Evolutionary conservation across 2,797 vertebrate genomes (phyloP), one percentile per base, ranked within the genome.

Genomic region (Sebastes itinus): DNA sequence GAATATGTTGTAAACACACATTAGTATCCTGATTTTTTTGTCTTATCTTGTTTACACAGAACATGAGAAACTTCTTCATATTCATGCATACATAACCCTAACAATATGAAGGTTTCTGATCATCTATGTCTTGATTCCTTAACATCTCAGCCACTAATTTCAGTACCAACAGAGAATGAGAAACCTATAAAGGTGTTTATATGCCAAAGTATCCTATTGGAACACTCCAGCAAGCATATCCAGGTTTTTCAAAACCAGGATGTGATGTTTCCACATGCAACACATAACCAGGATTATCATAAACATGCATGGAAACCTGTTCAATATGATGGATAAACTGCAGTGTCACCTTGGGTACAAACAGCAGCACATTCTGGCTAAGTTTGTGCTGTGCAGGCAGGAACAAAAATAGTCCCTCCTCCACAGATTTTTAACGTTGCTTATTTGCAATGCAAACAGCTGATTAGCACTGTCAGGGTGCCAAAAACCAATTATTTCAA

Each of bases 371-470:
- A 20, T 59, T 46, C 11, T 22, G 18, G 18, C 46, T 20, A 10
- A 0, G 5, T 4, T 58, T 75, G 12, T 66, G 30, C 66, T 68
- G 49, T 61, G 49, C 30, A 71, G 10, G 3, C 22, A 56, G 46
- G 46, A 49, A 49, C 16, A 64, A 78, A 25, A 56, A 55, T 6
- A 7, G 23, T 63, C 23, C 54, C 23, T 0, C 14, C 25, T 79
- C 10, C 18, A 77, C 30, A 68, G 16, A 10, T 33, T 72, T 49
- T 32, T 0, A 22, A n/a, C 2, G 3, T 9, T 64, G 23, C 11
- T 66, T n/a, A 70, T 58, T 62, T 75, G 54, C 20, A 76, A 62
- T 35, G 54, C 18, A 83, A 83, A 12, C 55, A 67, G 58, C 68
- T 76, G 38, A 62, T 82, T 62, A 61, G 1, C 28, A 54, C 56